phyloP scores from a whole-genome alignment of 37 sponge, comb jelly and placozoan genomes.

The Diacarnus erythraeanus region DNA sequence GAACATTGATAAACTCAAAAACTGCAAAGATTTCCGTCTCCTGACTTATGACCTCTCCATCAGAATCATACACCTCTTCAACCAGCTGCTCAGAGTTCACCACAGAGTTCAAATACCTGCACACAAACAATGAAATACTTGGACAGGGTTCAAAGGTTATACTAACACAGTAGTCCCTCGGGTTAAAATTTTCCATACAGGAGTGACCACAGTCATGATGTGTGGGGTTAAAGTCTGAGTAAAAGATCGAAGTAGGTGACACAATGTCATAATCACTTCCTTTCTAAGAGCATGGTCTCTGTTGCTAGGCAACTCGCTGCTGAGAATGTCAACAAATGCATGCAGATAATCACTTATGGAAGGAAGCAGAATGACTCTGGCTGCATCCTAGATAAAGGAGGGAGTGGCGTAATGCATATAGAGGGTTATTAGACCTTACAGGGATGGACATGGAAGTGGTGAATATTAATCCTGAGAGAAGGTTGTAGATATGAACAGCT shows the following conservation, averaged over 20 bases:
- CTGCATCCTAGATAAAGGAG: slow-evolving; percentile 11
- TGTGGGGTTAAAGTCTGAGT: slow-evolving; percentile 48
- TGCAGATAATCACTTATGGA: slow-evolving; percentile 23
- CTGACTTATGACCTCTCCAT: slow-evolving; percentile 54
- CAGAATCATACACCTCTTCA: slow-evolving; percentile 49
- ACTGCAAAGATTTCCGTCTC: slow-evolving; percentile 50
- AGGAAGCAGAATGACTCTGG: slow-evolving; percentile 34
- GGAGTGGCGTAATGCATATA: neutral
- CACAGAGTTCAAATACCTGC: slow-evolving; percentile 39
- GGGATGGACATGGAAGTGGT: slow-evolving; percentile 35
- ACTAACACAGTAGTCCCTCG: slow-evolving; percentile 17
- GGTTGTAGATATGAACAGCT: slow-evolving; percentile 60
- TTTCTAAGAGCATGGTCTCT: slow-evolving; percentile 51
- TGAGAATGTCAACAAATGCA: slow-evolving; percentile 44
- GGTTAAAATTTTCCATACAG: slow-evolving; percentile 61
- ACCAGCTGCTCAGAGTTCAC: slow-evolving; percentile 29
- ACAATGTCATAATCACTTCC: slow-evolving; percentile 57
- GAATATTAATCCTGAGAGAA: slow-evolving; percentile 37
- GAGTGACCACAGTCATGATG: slow-evolving; percentile 39
- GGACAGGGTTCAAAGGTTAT: neutral
- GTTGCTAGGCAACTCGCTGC: slow-evolving; percentile 7
- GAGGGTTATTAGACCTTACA: slow-evolving; percentile 45
- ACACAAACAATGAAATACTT: neutral
- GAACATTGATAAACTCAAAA: slow-evolving; percentile 65
- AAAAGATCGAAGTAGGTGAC: slow-evolving; percentile 46